Evolutionary conservation across 2,113 vertebrate genomes (phyloP).

Genomic region (Hirundichthys speculiger): DNA sequence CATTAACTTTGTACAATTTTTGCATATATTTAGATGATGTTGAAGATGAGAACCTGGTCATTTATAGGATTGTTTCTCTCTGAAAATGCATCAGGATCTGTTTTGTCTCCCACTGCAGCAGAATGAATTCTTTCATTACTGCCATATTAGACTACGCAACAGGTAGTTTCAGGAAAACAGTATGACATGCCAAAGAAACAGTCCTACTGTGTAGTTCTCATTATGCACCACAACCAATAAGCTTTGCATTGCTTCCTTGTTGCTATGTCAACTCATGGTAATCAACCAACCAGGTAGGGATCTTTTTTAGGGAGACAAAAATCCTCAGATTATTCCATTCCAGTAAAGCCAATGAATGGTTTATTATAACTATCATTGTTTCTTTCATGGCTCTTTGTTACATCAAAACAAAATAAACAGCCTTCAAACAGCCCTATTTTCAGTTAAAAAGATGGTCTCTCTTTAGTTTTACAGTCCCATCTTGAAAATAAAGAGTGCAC

Average conservation of each 20-base stretch:
- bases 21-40: neutral
- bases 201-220: slow-evolving; percentile 49
- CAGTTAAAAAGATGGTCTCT: neutral
- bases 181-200: slow-evolving; percentile 47
- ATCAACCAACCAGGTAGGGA: slow-evolving; percentile 48
- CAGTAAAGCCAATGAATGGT: neutral
- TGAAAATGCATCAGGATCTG: neutral
- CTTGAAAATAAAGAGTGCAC: too few relatives aligned
- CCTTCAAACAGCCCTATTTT: neutral
- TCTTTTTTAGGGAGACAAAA: slow-evolving; percentile 21
- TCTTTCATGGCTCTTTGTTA: neutral
- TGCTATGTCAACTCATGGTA: slow-evolving; percentile 56
- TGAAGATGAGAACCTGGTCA: neutral
- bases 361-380: neutral
- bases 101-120: neutral
- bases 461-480: neutral
- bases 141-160: slow-evolving; percentile 37
- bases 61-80: neutral
- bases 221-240: slow-evolving; percentile 50
- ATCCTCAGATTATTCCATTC: neutral
- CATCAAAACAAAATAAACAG: slow-evolving; percentile 5
- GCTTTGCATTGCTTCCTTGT: slow-evolving; percentile 48
- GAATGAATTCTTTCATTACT: slow-evolving; percentile 14
- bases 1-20: too few relatives aligned
- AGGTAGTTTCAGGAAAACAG: slow-evolving; percentile 54